phyloP scores from a whole-genome alignment of 2,797 vertebrate species.

The Periparus ater region DNA sequence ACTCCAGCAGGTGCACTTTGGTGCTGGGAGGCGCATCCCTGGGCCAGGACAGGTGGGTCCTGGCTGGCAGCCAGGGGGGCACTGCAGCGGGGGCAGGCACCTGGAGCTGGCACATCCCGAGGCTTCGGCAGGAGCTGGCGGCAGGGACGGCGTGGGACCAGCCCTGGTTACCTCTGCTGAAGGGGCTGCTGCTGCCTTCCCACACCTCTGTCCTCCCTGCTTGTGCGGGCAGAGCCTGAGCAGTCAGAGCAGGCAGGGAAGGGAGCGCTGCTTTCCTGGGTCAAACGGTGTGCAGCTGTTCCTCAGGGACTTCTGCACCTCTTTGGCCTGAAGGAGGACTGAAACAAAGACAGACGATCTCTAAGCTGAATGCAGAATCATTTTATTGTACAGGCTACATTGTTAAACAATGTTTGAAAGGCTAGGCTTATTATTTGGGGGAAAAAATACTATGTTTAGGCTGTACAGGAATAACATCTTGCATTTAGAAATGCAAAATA shows the following conservation, averaged over 20 bases:
- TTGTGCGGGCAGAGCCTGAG: fast-evolving
- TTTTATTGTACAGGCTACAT: not conserved
- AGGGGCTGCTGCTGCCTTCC: not conserved
- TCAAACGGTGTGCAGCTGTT: fast-evolving
- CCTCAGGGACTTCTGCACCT: not conserved
- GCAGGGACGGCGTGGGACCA: fast-evolving
- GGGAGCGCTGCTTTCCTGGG: not conserved
- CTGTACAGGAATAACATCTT: not conserved
- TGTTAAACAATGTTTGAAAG: not conserved
- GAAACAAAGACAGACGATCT: not conserved
- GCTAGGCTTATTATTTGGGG: not conserved
- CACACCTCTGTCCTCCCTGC: not conserved
- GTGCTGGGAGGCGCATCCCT: not conserved
- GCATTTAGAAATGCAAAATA: not conserved
- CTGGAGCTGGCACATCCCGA: fast-evolving
- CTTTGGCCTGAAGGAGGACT: not conserved
- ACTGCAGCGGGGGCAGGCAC: not conserved
- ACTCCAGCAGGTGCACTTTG: not conserved
- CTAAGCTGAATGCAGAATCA: not conserved
- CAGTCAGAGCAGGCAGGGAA: not conserved
- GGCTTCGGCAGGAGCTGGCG: not conserved
- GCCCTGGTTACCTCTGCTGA: not conserved
- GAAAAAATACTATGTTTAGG: not conserved
- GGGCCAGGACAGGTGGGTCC: not conserved
- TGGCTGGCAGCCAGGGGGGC: not conserved